A percentile compares a stretch with the other conserved stretches of the same genome.
These are phyloP conservation scores for Microctenopoma stevenorrisi DNA, from an alignment of 2,797 vertebrate genomes.

Conservation along the genomic window DNA sequence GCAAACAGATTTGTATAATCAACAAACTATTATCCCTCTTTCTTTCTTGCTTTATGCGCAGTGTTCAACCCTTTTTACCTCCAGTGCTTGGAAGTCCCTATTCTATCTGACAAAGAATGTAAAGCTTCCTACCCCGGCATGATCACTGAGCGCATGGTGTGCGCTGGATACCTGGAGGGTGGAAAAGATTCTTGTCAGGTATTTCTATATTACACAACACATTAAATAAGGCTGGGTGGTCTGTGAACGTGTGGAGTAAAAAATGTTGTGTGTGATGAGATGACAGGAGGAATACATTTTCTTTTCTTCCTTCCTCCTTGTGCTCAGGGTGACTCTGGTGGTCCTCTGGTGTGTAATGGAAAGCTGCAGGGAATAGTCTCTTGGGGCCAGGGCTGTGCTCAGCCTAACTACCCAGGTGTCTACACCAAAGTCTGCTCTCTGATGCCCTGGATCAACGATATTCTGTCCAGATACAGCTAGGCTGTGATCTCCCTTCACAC, in stretches of 20 bases:
- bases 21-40: not conserved
- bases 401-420: conserved; percentile 82
- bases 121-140: conserved; percentile 72
- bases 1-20: not conserved
- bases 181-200: conserved; percentile 85
- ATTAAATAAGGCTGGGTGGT: not conserved
- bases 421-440: conserved; percentile 90
- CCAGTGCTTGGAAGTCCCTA: conserved; percentile 80
- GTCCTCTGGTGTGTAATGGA: conserved; percentile 86
- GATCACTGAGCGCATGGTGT: conserved; percentile 82
- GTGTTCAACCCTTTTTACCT: conserved; percentile 83
- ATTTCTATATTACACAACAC: conserved; percentile 18
- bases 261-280: not conserved
- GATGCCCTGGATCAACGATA: conserved; percentile 84
- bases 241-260: not conserved
- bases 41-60: conserved; percentile 44
- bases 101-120: conserved; percentile 73
- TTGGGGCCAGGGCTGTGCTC: conserved; percentile 87
- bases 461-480: conserved; percentile 78
- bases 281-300: conserved; percentile 2
- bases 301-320: not conserved
- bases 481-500: conserved; percentile 41
- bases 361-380: conserved; percentile 90
- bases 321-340: conserved; percentile 87
- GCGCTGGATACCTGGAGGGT: conserved; percentile 81